Conservation (phyloP, 2,888 invertebrate species). For the Tetramorium bicarinatum region DNA sequence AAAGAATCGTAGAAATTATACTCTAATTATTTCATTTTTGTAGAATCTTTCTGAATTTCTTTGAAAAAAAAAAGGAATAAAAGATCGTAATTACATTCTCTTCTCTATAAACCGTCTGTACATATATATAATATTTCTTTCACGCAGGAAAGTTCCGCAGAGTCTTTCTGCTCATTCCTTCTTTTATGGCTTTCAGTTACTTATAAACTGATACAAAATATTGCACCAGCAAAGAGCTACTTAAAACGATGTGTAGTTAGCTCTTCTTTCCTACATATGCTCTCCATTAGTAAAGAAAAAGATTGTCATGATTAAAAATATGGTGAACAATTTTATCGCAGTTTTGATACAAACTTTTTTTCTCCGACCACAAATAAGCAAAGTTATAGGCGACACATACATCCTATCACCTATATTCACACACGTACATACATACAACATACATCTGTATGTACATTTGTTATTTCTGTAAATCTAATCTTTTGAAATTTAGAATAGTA, state of each 20-base stretch:
- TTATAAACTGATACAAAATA: constrained; percentile 67
- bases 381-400: constrained; percentile 38
- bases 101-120: neutral
- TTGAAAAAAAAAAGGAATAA: neutral
- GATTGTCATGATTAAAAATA: constrained; percentile 73
- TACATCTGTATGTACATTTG: constrained; percentile 45
- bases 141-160: constrained; percentile 18
- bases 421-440: constrained; percentile 29
- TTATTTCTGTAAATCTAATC: constrained; percentile 46
- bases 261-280: constrained; percentile 18
- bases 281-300: constrained; percentile 63
- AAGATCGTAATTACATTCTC: neutral
- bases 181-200: constrained; percentile 11
- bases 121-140: constrained; percentile 52
- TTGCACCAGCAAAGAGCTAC: constrained; percentile 68
- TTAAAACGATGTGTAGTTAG: constrained; percentile 46
- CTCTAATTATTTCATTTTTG: neutral
- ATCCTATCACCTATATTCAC: constrained; percentile 48
- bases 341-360: constrained; percentile 59
- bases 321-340: constrained; percentile 60
- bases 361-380: constrained; percentile 55
- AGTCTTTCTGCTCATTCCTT: constrained; percentile 48
- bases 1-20: constrained; percentile 17
- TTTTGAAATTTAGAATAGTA: constrained; percentile 64
- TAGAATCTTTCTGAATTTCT: neutral